phyloP scores from a whole-genome alignment of 1,140 invertebrate genomes.

The Rhizoglyphus robini region DNA sequence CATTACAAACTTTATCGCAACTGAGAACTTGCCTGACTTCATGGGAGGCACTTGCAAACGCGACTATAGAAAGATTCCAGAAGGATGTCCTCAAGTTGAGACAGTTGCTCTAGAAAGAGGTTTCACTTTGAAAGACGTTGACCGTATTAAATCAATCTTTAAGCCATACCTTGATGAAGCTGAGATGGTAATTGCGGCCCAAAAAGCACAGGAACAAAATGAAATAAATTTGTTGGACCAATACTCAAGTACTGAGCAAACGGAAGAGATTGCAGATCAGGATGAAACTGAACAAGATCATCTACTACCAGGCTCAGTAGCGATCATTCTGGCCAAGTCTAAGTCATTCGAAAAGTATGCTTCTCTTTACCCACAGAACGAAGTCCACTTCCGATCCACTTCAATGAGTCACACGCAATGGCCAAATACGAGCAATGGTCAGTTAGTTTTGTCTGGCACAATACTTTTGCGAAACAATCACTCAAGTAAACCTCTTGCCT shows the following conservation, averaged over 20 bases:
- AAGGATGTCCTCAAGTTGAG: not conserved
- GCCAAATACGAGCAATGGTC: not conserved
- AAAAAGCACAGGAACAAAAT: not conserved
- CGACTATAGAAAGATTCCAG: slow-evolving; percentile 20
- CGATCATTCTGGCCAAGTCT: not conserved
- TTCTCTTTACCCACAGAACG: not conserved
- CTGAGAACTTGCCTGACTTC: slow-evolving; percentile 19
- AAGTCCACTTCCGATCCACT: not conserved
- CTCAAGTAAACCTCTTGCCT: slow-evolving; percentile 8
- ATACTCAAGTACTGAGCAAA: not conserved
- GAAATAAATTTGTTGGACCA: not conserved
- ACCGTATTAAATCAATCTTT: not conserved
- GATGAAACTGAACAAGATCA: not conserved
- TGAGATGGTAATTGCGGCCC: not conserved
- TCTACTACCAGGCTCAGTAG: not conserved
- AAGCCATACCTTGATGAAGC: slow-evolving; percentile 13
- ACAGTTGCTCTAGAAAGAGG: not conserved
- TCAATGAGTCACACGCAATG: not conserved
- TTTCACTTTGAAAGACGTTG: not conserved
- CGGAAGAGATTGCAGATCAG: not conserved
- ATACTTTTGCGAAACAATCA: slow-evolving; percentile 6
- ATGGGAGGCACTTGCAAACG: slow-evolving; percentile 15
- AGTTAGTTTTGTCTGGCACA: not conserved
- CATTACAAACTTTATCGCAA: slow-evolving; percentile 1
- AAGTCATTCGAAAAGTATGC: not conserved